Evolutionary conservation across 2,888 invertebrate genomes (phyloP), one percentile per base, ranked within the genome.

Genomic region (Drosophila recens): DNA sequence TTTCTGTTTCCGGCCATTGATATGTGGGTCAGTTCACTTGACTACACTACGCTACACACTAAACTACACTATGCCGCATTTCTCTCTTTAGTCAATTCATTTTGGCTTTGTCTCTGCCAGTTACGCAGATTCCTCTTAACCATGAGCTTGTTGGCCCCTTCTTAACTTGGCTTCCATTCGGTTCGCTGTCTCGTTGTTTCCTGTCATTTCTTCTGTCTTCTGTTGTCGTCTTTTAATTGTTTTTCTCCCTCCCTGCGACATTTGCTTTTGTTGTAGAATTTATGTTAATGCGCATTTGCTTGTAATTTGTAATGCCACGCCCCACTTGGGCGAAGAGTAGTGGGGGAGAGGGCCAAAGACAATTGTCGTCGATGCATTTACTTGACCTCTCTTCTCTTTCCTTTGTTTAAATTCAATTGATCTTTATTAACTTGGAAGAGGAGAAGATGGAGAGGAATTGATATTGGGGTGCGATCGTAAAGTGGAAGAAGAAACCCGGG

Each of bases 341-440:
- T 53, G 36, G 36, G 15, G 11, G 11, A 34, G 23, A 3, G 8
- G 33, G 33, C 10, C 33, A 43, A n/a, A 17, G 57, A 72, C 73
- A 66, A 73, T 69, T 77, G 76, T 77, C 68, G 72, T 75, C 61
- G 73, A 38, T 75, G 68, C 77, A 70, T 75, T 81, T 68, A 75
- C 76, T 80, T 82, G 79, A 75, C 77, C 72, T 76, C 73, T n/a
- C 38, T 33, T 48, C 43, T 13, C 61, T 66, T 65, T 69, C 71
- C 86, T 88, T 88, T 87, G 87, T 88, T 87, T 83, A 88, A 87
- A 87, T 87, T 87, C 87, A 88, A 87, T 87, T 87, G 87, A 87
- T 87, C 88, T 88, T 88, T 80, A 87, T 87, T 88, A 88, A 86
- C 74, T 79, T 42, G 59, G 27, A 27, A 27, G 27, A 27, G 46